Evolutionary conservation across 2,888 invertebrate genomes (phyloP).

Genomic region (Cosmia trapezina): DNA sequence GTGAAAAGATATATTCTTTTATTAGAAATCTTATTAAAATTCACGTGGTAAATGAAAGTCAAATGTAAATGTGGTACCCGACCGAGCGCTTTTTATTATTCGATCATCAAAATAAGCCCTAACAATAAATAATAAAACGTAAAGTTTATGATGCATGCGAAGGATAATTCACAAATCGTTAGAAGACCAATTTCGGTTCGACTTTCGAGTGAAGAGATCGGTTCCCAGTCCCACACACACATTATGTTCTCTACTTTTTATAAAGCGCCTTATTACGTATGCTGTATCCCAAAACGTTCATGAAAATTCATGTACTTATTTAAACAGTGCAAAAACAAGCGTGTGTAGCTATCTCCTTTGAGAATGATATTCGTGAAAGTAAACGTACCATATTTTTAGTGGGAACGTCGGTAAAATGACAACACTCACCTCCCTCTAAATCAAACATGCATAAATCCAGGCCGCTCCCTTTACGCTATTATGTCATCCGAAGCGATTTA

Average conservation of each 20-base stretch:
- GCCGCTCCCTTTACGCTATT: slow-evolving; percentile 87
- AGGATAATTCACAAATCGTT: slow-evolving; percentile 64
- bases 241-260: slow-evolving; percentile 58
- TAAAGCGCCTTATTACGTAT: slow-evolving; percentile 60
- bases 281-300: slow-evolving; percentile 62
- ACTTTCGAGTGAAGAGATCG: slow-evolving; percentile 65
- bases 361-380: slow-evolving; percentile 73
- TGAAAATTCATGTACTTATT: slow-evolving; percentile 66
- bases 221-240: slow-evolving; percentile 56
- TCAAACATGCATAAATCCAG: slow-evolving; percentile 89
- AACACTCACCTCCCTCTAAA: slow-evolving; percentile 83
- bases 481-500: slow-evolving; percentile 89
- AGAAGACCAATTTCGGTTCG: slow-evolving; percentile 69
- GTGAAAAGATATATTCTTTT: slow-evolving; percentile 55
- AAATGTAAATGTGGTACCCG: slow-evolving; percentile 66
- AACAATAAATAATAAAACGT: slow-evolving; percentile 70
- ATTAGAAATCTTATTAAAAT: slow-evolving; percentile 66
- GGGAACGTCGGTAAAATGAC: slow-evolving; percentile 75
- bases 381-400: slow-evolving; percentile 75
- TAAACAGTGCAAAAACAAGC: slow-evolving; percentile 59
- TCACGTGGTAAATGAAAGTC: slow-evolving; percentile 65
- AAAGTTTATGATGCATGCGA: slow-evolving; percentile 69
- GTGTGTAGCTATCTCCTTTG: slow-evolving; percentile 59
- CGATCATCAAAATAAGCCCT: slow-evolving; percentile 66
- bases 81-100: slow-evolving; percentile 67